Evolutionary conservation across 2,113 vertebrate genomes (phyloP), one percentile per base, ranked within the genome.

Genomic region (Dromaius novaehollandiae): DNA sequence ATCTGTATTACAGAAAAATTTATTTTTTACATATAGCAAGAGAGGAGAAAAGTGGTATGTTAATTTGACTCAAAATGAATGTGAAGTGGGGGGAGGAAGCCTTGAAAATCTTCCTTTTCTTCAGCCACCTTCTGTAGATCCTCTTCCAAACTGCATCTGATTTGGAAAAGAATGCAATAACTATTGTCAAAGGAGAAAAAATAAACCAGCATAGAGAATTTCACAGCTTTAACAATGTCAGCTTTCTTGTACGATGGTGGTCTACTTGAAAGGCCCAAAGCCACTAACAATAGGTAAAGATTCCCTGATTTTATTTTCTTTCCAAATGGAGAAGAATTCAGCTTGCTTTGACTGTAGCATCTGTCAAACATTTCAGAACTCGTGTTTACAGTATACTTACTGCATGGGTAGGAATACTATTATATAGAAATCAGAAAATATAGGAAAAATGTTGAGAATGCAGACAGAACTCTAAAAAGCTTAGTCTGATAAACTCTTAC

Each of bases 271-370:
- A 91, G 89, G 69, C 44, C 71, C 48, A 86, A 91, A 91, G 38
- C 66, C 44, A 74, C 25, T 78, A 80, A 40, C 48, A 82, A 26
- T 46, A 93, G 36, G 36, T 36, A 70, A 90, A 60, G 28, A 73
- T 18, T 75, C 34, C 32, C 71, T 94, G 56, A 83, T 94, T 85
- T 74, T 97, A 46, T 2, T 78, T 97, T 70, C 48, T 86, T 91
- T 90, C 53, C 58, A 56, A 91, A 95, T 68, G 16, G 34, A 73
- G 6, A 48, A 58, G 55, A 95, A 79, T 46, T 60, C 34, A 53
- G 8, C 30, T 73, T 78, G 21, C 2, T 91, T 90, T 48, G 25
- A 58, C 74, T 92, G 6, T 28, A 93, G 30, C 17, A 53, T 65
- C 60, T 92, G 42, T 78, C 61, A 95, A 87, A 73, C 81, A 96